These are phyloP conservation scores for Champsocephalus esox DNA, from an alignment of 2,797 vertebrate species.

Conservation along the genomic window DNA sequence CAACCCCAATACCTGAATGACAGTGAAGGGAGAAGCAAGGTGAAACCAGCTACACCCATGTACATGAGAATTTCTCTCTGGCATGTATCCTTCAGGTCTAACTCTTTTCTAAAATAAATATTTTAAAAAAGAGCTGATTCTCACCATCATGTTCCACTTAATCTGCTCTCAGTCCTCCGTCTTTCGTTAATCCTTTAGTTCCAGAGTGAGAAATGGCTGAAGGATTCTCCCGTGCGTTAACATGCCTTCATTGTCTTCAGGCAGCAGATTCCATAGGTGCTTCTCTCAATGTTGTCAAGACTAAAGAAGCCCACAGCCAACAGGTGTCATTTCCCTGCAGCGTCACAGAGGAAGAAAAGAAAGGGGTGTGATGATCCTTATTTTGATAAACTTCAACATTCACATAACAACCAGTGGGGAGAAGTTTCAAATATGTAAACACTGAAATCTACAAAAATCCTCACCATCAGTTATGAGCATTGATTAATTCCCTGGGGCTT, in stretches of 20 bases:
- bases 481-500: not conserved
- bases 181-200: not conserved
- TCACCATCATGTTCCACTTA: slow-evolving; percentile 46
- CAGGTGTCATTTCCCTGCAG: slow-evolving; percentile 1
- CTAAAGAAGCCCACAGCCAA: not conserved
- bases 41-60: not conserved
- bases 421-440: not conserved
- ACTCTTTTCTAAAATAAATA: not conserved
- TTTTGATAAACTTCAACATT: not conserved
- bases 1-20: not conserved
- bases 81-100: not conserved
- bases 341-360: not conserved
- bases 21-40: not conserved
- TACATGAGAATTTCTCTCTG: not conserved
- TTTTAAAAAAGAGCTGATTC: slow-evolving; percentile 12
- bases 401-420: not conserved
- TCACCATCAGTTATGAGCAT: not conserved
- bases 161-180: not conserved
- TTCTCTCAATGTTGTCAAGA: not conserved
- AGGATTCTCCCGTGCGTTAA: rapidly evolving
- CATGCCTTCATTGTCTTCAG: not conserved
- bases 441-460: not conserved
- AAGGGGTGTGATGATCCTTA: slow-evolving; percentile 17
- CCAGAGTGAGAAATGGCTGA: not conserved
- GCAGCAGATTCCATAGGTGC: slow-evolving; percentile 1